A percentile compares a stretch with the other conserved stretches of the same genome.
Evolutionary conservation across 2,888 invertebrate genomes (phyloP).

Genomic region (Tuta absoluta): DNA sequence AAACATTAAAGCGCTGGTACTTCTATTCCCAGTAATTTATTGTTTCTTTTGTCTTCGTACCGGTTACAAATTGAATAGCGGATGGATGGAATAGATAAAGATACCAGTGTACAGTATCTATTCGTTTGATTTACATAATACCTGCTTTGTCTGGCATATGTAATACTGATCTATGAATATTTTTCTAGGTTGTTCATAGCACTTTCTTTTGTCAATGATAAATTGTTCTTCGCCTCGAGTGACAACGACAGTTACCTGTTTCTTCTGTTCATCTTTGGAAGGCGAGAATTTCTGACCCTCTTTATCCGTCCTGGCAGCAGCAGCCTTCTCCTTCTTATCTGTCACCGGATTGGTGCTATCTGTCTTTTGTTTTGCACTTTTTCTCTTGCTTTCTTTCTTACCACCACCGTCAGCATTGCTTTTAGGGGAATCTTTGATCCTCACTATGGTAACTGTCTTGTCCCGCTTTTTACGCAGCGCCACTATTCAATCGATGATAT

Average conservation of each 20-base stretch:
- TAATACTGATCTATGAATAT: constrained; percentile 14
- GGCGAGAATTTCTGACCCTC: constrained; percentile 57
- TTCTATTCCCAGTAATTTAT: constrained; percentile 17
- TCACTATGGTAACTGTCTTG: constrained; percentile 83
- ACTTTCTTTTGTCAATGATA: constrained; percentile 1
- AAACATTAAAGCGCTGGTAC: constrained; percentile 25
- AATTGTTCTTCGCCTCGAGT: not conserved
- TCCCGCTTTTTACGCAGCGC: constrained; percentile 29
- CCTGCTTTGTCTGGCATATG: not conserved
- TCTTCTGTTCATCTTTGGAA: constrained; percentile 56
- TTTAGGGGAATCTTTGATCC: constrained; percentile 83
- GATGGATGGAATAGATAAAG: constrained; percentile 8
- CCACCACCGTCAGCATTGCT: constrained; percentile 82
- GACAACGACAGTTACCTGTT: constrained; percentile 52
- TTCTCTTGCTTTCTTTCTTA: constrained; percentile 84
- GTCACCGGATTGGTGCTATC: constrained; percentile 78
- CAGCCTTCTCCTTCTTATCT: constrained; percentile 61
- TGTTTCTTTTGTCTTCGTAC: constrained; percentile 21
- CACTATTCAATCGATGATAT: constrained; percentile 23
- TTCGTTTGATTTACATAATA: constrained; percentile 15
- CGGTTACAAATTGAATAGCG: constrained; percentile 19
- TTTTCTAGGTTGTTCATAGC: constrained; percentile 16
- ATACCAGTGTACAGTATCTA: not conserved
- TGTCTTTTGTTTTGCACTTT: constrained; percentile 81
- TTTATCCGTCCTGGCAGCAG: constrained; percentile 61